A percentile compares a stretch with the other conserved stretches of the same genome.
Conservation (phyloP, 2,113 vertebrate species). For the Hippoglossus stenolepis region DNA sequence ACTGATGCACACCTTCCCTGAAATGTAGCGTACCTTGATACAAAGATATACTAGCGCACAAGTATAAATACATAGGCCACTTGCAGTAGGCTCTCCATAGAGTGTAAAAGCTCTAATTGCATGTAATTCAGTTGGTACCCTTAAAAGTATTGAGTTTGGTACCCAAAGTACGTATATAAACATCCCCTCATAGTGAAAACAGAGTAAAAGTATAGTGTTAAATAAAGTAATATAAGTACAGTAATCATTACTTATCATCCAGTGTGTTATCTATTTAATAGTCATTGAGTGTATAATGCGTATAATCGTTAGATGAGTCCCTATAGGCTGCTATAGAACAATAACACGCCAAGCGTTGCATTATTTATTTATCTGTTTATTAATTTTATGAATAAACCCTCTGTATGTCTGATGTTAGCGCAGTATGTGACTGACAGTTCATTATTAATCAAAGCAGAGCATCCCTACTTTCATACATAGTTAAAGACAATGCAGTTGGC, state of each 20-base stretch:
- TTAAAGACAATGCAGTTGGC: slow-evolving; percentile 35
- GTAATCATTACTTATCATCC: too few species aligned
- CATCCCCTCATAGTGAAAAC: not conserved
- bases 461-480: slow-evolving; percentile 30
- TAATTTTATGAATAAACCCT: not conserved
- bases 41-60: too few species aligned
- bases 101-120: too few species aligned
- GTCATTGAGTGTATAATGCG: not conserved
- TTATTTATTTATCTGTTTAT: not conserved
- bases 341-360: not conserved
- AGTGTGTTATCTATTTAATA: not conserved
- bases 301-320: not conserved
- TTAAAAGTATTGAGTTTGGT: too few species aligned
- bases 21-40: too few species aligned
- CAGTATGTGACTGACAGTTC: slow-evolving; percentile 15
- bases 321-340: not conserved
- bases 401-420: not conserved
- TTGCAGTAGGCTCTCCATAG: too few species aligned
- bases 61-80: too few species aligned
- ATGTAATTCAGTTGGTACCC: too few species aligned
- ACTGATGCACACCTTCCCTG: too few species aligned
- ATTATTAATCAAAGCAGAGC: slow-evolving; percentile 14
- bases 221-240: not conserved
- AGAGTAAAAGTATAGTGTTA: not conserved
- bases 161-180: too few species aligned